Conservation (phyloP, 2,797 vertebrate species). For the Hipposideros larvatus region DNA sequence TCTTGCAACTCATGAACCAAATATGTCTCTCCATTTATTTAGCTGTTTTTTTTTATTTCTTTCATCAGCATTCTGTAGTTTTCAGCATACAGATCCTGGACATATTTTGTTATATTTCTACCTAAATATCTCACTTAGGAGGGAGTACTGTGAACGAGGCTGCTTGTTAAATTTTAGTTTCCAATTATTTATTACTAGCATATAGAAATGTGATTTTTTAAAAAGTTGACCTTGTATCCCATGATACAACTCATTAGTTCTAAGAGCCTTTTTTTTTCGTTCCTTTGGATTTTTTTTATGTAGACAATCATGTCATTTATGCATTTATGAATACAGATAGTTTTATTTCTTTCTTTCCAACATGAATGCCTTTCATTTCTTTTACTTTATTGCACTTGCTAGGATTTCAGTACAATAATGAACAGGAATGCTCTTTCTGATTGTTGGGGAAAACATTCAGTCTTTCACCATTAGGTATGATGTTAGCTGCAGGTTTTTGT, state of each 20-base stretch:
- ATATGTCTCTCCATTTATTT: neutral
- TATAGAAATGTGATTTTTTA: neutral
- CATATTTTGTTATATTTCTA: too few relatives aligned
- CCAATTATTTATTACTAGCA: neutral
- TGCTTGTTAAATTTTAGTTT: conserved; percentile 12
- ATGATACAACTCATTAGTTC: neutral
- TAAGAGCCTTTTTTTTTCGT: neutral
- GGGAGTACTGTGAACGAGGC: neutral
- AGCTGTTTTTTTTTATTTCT: neutral
- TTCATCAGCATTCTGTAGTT: conserved; percentile 1
- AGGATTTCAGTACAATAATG: neutral
- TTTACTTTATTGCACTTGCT: neutral
- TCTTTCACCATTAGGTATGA: neutral
- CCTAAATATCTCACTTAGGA: neutral
- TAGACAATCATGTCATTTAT: neutral
- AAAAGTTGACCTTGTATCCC: neutral
- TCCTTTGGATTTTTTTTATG: neutral
- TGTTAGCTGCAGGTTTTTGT: neutral
- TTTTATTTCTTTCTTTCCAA: conserved; percentile 5
- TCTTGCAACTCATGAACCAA: neutral
- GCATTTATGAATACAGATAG: neutral
- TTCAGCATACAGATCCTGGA: neutral
- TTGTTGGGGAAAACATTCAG: neutral
- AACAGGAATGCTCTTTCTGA: neutral
- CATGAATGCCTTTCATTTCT: neutral